Conservation (phyloP, 1,140 invertebrate genomes). For the Mylabris phalerata region DNA sequence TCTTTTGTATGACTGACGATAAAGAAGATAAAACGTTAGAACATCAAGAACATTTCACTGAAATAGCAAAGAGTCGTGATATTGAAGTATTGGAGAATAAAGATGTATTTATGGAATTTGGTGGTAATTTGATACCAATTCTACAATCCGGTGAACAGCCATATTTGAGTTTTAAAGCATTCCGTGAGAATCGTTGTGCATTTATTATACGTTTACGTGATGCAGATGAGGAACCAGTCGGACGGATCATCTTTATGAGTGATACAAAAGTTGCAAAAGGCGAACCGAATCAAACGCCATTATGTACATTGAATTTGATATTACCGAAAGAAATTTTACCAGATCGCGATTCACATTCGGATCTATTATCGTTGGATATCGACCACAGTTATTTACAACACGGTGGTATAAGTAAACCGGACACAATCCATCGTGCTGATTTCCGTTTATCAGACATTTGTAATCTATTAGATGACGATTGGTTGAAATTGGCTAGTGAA, state of each 20-base stretch:
- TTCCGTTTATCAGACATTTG: conserved; percentile 72
- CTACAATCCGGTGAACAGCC: conserved; percentile 91
- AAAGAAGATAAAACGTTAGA: conserved; percentile 94
- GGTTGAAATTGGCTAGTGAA: conserved; percentile 63
- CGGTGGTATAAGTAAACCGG: conserved; percentile 52
- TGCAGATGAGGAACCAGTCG: conserved; percentile 71
- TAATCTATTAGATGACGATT: conserved; percentile 67
- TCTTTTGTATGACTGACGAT: conserved; percentile 97
- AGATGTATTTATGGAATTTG: conserved; percentile 88
- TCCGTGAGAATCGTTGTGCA: conserved; percentile 90
- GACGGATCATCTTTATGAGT: conserved; percentile 90
- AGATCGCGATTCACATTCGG: conserved; percentile 63
- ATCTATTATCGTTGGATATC: conserved; percentile 59
- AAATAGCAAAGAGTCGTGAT: conserved; percentile 86
- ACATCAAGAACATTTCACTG: conserved; percentile 87
- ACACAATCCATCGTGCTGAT: conserved; percentile 67
- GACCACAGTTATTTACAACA: conserved; percentile 58
- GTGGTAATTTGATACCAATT: conserved; percentile 90
- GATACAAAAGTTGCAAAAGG: conserved; percentile 82
- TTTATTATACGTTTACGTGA: conserved; percentile 84
- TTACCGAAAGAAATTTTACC: conserved; percentile 72
- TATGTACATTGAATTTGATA: conserved; percentile 85
- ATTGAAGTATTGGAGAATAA: conserved; percentile 86
- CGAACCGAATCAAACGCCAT: conserved; percentile 76
- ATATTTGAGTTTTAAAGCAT: conserved; percentile 77